Base-by-base conservation (phyloP, 2,797 vertebrate genomes). In the Clamator glandarius region DNA sequence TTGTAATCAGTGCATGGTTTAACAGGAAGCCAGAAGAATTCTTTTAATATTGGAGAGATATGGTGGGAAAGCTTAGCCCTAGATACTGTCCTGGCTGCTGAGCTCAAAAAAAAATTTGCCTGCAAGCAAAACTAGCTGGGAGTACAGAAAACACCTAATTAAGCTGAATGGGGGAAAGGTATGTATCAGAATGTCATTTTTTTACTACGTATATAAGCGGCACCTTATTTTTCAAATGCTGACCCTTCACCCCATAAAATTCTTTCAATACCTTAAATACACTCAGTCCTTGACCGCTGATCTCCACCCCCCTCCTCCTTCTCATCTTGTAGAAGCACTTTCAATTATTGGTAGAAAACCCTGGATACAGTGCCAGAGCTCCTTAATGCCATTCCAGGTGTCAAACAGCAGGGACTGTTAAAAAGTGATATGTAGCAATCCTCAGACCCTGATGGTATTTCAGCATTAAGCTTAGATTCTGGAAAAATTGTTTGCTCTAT, bases 21-120 rank as follows among this genome's bases (percentile, higher is more conserved):
- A 92, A 94, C 90, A 86, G 92, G 83, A 93, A 96, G 87, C 87
- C 93, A 92, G 92, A 92, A 84, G 93, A 91, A 94, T 81, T 95
- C 89, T 91, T 96, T 92, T 93, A 85, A 94, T 96, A 94, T 96
- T 94, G 89, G 80, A 95, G 73, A 62, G 93, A 93, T 94, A 91
- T 36, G 84, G 90, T 96, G 94, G 94, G 94, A 95, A 96, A 93
- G 94, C 79, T 92, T 87, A 94, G 92, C 70, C 75, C 75, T 93
- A 84, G 77, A 93, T 94, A 93, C 62, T 81, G 41, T 87, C 52
- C 55, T 95, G 78, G 77, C 83, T 85, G 82, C 92, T 94, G 94
- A 90, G 79, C 93, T 92, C 76, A 68, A 61, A 83, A 97, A 86
- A 86, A 97, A 88, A 95, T 69, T 85, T 96, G 75, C 88, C 93